Evolutionary conservation across 2,888 invertebrate genomes (phyloP).

Genomic region (Lithophane leautieri): DNA sequence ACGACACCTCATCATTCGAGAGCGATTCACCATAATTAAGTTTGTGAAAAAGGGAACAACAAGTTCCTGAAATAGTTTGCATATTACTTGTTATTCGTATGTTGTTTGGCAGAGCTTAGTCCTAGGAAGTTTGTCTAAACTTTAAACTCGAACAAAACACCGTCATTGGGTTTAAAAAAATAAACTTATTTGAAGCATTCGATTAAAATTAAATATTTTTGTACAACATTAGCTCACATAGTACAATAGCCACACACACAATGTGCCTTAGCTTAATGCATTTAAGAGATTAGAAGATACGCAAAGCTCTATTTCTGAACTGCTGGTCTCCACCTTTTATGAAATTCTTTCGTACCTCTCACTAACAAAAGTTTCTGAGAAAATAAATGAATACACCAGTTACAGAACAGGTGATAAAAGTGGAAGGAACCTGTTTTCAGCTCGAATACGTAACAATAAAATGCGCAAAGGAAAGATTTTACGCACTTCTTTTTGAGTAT

Average conservation of each 20-base stretch:
- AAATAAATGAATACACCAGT: slow-evolving; percentile 24
- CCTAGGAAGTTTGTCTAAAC: background rate
- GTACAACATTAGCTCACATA: background rate
- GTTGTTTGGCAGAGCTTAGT: background rate
- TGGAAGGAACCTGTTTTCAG: slow-evolving; percentile 59
- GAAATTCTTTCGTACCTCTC: background rate
- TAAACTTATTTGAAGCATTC: background rate
- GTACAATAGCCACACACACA: background rate
- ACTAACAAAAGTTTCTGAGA: slow-evolving; percentile 10
- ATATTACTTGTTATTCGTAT: background rate
- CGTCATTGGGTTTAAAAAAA: background rate
- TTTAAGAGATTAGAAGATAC: no score
- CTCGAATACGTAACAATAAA: slow-evolving; percentile 62
- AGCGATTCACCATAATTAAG: background rate
- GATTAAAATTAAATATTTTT: background rate
- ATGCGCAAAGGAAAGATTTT: slow-evolving; percentile 61
- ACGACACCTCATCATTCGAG: background rate
- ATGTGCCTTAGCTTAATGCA: no score
- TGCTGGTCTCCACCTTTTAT: background rate
- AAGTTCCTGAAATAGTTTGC: background rate
- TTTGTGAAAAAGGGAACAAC: background rate
- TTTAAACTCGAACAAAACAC: background rate
- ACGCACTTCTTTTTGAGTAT: slow-evolving; percentile 69
- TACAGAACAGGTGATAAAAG: slow-evolving; percentile 49
- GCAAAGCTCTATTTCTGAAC: background rate